phyloP scores from a whole-genome alignment of 2,888 invertebrate genomes.

The Spisula subtruncata region DNA sequence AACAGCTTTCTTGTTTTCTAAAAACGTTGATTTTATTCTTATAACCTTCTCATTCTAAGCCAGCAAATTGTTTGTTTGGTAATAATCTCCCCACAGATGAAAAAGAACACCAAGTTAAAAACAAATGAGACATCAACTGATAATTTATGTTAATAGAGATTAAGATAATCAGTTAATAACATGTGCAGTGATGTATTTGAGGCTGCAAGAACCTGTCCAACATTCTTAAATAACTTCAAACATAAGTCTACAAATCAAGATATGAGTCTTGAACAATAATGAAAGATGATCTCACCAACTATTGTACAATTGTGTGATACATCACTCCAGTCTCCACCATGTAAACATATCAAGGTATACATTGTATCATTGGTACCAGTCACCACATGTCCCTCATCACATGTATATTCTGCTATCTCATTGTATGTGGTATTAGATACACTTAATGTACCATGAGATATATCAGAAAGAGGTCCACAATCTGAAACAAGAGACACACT shows the following conservation, averaged over 20 bases:
- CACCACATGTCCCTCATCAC: constrained; percentile 49
- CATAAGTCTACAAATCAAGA: too few relatives aligned
- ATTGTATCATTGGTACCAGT: background rate
- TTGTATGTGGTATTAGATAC: constrained; percentile 32
- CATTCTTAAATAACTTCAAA: too few relatives aligned
- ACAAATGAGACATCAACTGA: too few relatives aligned
- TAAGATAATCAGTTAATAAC: background rate
- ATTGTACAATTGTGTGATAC: constrained; percentile 25
- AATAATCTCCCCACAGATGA: too few relatives aligned
- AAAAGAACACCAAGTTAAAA: too few relatives aligned
- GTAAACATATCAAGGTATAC: constrained; percentile 31
- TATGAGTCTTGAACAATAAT: too few relatives aligned
- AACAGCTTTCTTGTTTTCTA: too few relatives aligned
- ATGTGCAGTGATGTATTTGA: too few relatives aligned
- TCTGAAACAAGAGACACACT: constrained; percentile 35
- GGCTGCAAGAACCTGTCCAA: too few relatives aligned
- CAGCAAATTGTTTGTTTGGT: too few relatives aligned
- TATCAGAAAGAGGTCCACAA: constrained; percentile 36
- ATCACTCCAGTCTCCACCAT: constrained; percentile 43
- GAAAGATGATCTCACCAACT: constrained; percentile 35
- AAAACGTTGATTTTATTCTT: too few relatives aligned
- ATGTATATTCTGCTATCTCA: constrained; percentile 43
- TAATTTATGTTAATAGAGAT: background rate
- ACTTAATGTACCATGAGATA: constrained; percentile 18
- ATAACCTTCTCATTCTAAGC: too few relatives aligned